phyloP scores from a whole-genome alignment of 2,888 invertebrate genomes.

The Ophioninae sp. region DNA sequence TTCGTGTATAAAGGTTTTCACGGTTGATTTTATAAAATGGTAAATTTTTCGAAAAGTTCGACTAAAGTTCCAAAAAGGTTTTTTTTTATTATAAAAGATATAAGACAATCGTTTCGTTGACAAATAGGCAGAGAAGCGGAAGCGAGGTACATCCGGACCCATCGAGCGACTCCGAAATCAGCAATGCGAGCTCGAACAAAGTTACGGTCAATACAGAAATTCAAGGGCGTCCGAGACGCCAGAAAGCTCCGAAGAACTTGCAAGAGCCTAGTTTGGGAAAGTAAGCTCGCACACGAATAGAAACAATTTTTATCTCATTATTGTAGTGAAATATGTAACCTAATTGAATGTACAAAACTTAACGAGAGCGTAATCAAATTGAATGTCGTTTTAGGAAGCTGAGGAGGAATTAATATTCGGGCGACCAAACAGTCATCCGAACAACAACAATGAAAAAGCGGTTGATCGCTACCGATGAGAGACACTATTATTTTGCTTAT shows the following conservation, averaged over 20 bases:
- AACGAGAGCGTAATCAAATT: neutral
- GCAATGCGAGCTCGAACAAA: slow-evolving; percentile 64
- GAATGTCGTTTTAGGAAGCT: slow-evolving; percentile 68
- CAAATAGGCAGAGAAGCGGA: neutral
- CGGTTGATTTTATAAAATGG: too few relatives aligned
- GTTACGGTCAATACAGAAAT: slow-evolving; percentile 7
- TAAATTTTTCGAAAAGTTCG: slow-evolving; percentile 37
- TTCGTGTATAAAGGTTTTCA: too few relatives aligned
- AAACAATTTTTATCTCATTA: neutral
- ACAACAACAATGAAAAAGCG: neutral
- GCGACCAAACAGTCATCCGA: neutral
- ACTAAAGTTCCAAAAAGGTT: neutral
- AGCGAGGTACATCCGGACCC: slow-evolving; percentile 12
- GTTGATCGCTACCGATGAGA: neutral
- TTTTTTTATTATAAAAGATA: neutral
- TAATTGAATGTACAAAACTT: neutral
- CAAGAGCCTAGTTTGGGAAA: slow-evolving; percentile 72
- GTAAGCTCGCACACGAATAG: slow-evolving; percentile 62
- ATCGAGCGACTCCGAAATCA: slow-evolving; percentile 71
- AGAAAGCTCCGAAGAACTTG: slow-evolving; percentile 71
- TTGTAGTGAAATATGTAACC: slow-evolving; percentile 10
- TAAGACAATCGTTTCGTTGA: neutral
- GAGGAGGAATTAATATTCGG: slow-evolving; percentile 63
- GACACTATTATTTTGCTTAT: neutral
- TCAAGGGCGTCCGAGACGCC: slow-evolving; percentile 70